Evolutionary conservation across 2,888 invertebrate genomes (phyloP).

Genomic region (Oxycera nigricornis): DNA sequence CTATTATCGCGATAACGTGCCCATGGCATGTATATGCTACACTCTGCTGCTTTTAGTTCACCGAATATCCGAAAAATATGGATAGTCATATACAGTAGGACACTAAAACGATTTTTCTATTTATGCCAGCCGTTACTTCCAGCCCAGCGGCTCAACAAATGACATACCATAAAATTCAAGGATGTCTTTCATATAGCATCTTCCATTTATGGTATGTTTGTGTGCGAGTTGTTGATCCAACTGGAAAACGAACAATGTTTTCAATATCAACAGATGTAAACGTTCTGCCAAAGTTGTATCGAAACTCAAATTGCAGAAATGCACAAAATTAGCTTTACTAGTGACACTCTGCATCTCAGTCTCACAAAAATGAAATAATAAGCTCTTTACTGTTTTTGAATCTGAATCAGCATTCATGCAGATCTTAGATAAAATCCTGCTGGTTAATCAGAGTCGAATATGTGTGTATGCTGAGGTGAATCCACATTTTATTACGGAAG

Average conservation of each 20-base stretch:
- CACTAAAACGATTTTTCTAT: slow-evolving; percentile 17
- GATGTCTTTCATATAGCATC: slow-evolving; percentile 15
- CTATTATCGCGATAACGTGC: too few species aligned
- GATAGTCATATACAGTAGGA: background rate
- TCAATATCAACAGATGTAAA: too few species aligned
- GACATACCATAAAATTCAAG: slow-evolving; percentile 26
- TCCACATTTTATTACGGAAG: slow-evolving; percentile 26
- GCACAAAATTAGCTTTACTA: background rate
- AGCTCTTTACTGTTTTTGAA: background rate
- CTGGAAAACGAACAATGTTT: background rate
- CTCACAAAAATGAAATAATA: too few species aligned
- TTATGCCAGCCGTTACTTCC: slow-evolving; percentile 27
- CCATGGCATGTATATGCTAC: too few species aligned
- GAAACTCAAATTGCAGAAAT: too few species aligned
- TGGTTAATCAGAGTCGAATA: background rate
- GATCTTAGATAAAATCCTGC: background rate
- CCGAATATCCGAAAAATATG: slow-evolving; percentile 1
- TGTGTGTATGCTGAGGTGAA: slow-evolving; percentile 1
- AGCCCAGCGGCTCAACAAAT: slow-evolving; percentile 33
- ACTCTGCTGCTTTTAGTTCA: too few species aligned
- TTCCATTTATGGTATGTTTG: background rate
- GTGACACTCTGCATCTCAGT: background rate
- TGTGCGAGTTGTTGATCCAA: background rate
- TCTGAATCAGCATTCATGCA: background rate
- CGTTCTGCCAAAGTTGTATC: too few species aligned